phyloP scores from a whole-genome alignment of 2,113 vertebrate species.

The Herpailurus yagouaroundi region DNA sequence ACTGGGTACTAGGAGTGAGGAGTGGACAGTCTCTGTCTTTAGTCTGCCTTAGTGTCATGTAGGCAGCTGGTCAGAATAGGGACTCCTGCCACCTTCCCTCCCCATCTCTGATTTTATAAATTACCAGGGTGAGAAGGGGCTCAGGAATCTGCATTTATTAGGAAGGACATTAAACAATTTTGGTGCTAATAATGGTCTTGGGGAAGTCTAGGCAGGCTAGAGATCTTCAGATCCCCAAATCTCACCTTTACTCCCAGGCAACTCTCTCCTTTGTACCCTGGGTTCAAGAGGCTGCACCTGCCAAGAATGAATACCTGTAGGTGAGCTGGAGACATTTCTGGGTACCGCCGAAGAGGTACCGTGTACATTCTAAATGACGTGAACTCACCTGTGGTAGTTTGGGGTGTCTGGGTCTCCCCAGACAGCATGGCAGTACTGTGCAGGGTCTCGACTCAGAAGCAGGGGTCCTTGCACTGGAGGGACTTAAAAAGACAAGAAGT shows the following conservation, averaged over 20 bases:
- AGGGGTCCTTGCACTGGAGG: conserved; percentile 62
- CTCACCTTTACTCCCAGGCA: conserved; percentile 78
- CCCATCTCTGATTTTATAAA: background rate
- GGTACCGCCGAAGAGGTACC: background rate
- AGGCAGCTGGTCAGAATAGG: background rate
- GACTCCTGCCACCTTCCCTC: too few relatives aligned
- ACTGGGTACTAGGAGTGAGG: background rate
- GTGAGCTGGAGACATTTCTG: background rate
- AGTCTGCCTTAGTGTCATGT: background rate
- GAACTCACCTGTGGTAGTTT: conserved; percentile 68
- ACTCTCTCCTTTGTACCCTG: conserved; percentile 75
- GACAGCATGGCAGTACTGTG: conserved; percentile 66
- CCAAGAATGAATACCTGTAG: background rate
- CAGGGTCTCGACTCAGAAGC: conserved; percentile 73
- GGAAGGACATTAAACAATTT: background rate
- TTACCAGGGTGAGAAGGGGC: background rate
- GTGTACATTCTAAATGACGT: background rate
- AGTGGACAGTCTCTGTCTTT: background rate
- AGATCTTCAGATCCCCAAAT: background rate
- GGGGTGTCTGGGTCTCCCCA: conserved; percentile 69
- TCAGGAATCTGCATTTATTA: background rate
- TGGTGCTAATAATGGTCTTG: background rate
- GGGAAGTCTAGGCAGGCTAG: background rate
- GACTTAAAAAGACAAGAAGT: conserved; percentile 5
- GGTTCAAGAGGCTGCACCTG: conserved; percentile 76